Percentiles rank a stretch among this genome's conserved stretches.
These are phyloP conservation scores for Oxystoma pomonae DNA, from an alignment of 2,888 invertebrate genomes.

Conservation along the genomic window DNA sequence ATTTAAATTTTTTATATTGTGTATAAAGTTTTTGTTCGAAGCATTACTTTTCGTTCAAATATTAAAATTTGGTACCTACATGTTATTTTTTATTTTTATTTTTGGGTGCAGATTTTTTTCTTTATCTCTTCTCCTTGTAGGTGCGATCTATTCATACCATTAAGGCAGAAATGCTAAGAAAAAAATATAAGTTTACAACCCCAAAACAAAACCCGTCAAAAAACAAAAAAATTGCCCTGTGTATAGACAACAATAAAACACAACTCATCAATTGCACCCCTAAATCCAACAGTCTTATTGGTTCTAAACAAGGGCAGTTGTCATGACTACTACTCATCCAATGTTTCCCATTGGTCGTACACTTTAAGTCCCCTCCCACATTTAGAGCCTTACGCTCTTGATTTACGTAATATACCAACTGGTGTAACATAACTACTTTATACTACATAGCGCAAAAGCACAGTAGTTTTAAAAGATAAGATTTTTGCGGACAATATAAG, in stretches of 20 bases:
- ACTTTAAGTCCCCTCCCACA: not conserved
- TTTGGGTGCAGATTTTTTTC: too few species aligned
- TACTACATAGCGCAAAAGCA: not conserved
- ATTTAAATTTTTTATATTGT: too few species aligned
- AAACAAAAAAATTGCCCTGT: not conserved
- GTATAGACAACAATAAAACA: not conserved
- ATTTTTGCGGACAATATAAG: too few species aligned
- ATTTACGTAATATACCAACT: not conserved
- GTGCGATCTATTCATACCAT: too few species aligned
- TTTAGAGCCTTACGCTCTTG: not conserved
- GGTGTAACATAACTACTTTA: not conserved
- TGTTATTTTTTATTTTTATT: too few species aligned
- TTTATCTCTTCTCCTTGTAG: too few species aligned
- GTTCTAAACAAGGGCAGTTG: not conserved
- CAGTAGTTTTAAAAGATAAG: too few species aligned
- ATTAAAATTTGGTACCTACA: too few species aligned
- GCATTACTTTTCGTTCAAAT: too few species aligned
- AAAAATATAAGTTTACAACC: too few species aligned
- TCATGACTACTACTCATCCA: not conserved
- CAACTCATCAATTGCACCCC: not conserved
- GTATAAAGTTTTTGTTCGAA: too few species aligned
- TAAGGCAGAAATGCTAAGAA: too few species aligned
- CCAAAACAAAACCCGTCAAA: not conserved
- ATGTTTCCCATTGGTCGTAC: not conserved
- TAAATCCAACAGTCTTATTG: not conserved